Evolutionary conservation across 2,888 invertebrate species (phyloP).

Genomic region (Lysandra bellargus): DNA sequence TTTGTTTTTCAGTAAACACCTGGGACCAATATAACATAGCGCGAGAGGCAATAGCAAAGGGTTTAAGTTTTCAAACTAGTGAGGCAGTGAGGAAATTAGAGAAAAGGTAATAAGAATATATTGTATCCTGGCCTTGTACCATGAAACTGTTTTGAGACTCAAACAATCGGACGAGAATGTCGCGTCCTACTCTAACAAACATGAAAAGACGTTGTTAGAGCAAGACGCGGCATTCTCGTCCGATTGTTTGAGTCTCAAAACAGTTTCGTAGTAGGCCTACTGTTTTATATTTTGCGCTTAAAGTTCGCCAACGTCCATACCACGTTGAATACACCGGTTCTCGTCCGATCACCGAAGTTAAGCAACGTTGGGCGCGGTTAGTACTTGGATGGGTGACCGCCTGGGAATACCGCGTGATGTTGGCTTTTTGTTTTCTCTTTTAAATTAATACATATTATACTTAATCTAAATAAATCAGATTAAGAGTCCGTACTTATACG

Average conservation of each 20-base stretch:
- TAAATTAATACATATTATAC: no score
- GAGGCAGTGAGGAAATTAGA: slow-evolving; percentile 50
- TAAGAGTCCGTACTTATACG: no score
- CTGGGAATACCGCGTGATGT: slow-evolving; percentile 32
- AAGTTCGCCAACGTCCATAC: slow-evolving; percentile 39
- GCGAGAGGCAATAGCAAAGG: slow-evolving; percentile 60
- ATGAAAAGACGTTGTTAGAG: no score
- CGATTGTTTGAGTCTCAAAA: no score
- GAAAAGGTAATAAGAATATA: slow-evolving; percentile 48
- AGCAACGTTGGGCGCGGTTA: slow-evolving; percentile 59
- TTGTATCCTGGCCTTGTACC: no score
- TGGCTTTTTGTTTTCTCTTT: slow-evolving; percentile 12
- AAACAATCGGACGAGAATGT: no score
- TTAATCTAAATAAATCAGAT: no score
- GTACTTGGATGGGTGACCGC: slow-evolving; percentile 61
- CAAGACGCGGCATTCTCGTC: no score
- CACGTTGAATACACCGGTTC: slow-evolving; percentile 42
- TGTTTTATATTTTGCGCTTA: no score
- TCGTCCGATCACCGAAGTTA: slow-evolving; percentile 49
- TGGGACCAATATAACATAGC: slow-evolving; percentile 69
- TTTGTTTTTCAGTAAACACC: slow-evolving; percentile 51
- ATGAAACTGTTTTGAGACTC: no score
- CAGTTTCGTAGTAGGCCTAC: no score
- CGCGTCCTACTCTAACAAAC: no score
- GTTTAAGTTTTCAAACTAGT: slow-evolving; percentile 49